Base-by-base conservation (phyloP, 2,797 vertebrate genomes). In the Dermochelys coriacea region DNA sequence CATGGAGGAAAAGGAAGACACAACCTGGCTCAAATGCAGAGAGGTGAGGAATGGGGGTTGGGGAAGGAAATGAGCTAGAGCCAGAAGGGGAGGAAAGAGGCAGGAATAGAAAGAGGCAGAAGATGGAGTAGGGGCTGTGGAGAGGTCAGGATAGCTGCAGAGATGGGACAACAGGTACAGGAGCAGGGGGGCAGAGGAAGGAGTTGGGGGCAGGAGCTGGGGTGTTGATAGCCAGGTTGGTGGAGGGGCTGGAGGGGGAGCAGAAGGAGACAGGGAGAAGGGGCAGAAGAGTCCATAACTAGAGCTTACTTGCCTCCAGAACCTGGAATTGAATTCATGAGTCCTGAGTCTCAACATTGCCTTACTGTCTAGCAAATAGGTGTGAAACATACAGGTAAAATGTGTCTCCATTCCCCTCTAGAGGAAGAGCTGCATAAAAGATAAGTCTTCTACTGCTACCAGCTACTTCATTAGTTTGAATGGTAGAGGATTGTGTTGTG, bases 1-100 rank as follows among this genome's bases (percentile, higher is more conserved):
- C 1, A 0, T 37, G 57, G 82, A n/a, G 55, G 31, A 1, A 0
- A 21, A 54, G 45, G 54, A 61, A 41, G 0, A 47, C 37, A 12
- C 51, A 85, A 31, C 71, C 21, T 78, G 79, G 91, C 23, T 74
- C 41, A 27, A 37, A 87, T 80, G n/a, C 52, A 64, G 49, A 85
- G 59, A 87, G 71, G 31, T 1, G 51, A 12, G 57, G 75, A 85
- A 80, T 45, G 25, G 15, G 74, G 27, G 50, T 77, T 47, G 61
- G 54, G 16, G 49, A 14, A 31, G 74, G n/a, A n/a, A 10, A 31
- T 3, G 37, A 45, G 55, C 64, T 10, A 14, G 41, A 45, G 37
- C 68, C 37, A 74, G 37, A 41, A 74, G 19, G 21, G 41, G 68
- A 21, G 37, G 68, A 74, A 45, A 45, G 37, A 25, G 68, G 37